These are phyloP conservation scores for Tenthredo scrophulariae DNA, from an alignment of 2,888 invertebrate genomes.

Conservation along the genomic window DNA sequence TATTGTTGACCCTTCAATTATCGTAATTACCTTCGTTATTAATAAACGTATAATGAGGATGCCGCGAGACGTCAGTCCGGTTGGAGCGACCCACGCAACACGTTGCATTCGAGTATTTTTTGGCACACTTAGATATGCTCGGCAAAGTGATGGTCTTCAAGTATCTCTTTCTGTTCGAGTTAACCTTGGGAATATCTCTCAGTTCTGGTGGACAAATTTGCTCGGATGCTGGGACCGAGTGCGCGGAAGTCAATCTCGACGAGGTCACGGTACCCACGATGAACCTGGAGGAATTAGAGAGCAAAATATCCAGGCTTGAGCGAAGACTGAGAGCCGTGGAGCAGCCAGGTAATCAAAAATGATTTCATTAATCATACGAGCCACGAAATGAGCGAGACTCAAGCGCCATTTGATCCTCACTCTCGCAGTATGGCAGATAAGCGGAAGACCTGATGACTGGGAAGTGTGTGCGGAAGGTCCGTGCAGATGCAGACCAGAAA, in stretches of 20 bases:
- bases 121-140: background rate
- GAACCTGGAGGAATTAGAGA: slow-evolving; percentile 69
- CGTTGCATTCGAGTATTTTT: slow-evolving; percentile 36
- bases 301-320: slow-evolving; percentile 79
- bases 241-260: slow-evolving; percentile 54
- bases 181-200: slow-evolving; percentile 13
- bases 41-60: slow-evolving; percentile 61
- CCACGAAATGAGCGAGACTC: background rate
- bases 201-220: slow-evolving; percentile 55
- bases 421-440: slow-evolving; percentile 83
- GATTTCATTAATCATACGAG: background rate
- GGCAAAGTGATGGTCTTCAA: slow-evolving; percentile 23
- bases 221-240: slow-evolving; percentile 59
- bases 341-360: slow-evolving; percentile 81
- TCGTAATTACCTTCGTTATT: slow-evolving; percentile 59
- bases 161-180: background rate
- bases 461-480: slow-evolving; percentile 83
- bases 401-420: background rate
- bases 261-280: slow-evolving; percentile 34
- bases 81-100: slow-evolving; percentile 45
- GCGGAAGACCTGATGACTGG: slow-evolving; percentile 82
- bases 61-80: slow-evolving; percentile 50
- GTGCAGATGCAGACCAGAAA: slow-evolving; percentile 84
- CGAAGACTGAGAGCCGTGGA: slow-evolving; percentile 85
- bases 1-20: slow-evolving; percentile 53